A percentile compares a stretch with the other conserved stretches of the same genome.
Conservation (phyloP, 2,888 invertebrate genomes). For the Chrysina gloriosa region DNA sequence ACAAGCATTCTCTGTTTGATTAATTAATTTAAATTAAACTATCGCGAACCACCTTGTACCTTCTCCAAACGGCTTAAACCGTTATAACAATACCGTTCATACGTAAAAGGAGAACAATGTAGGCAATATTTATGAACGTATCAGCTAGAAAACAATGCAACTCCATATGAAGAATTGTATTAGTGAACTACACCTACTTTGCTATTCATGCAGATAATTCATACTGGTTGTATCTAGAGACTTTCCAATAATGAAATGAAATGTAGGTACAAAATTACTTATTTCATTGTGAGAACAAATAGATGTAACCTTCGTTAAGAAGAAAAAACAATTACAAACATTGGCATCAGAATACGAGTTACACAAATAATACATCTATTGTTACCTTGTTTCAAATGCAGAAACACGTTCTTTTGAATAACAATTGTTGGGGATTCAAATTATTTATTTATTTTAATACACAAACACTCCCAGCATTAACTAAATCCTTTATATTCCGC, state of each 20-base stretch:
- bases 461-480: too few species aligned
- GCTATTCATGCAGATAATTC: slow-evolving; percentile 24
- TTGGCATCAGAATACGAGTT: slow-evolving; percentile 25
- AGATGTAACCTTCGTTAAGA: background rate
- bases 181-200: slow-evolving; percentile 29
- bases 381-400: slow-evolving; percentile 1
- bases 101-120: slow-evolving; percentile 4
- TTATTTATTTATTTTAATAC: slow-evolving; percentile 24
- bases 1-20: too few species aligned
- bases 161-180: slow-evolving; percentile 10
- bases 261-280: background rate
- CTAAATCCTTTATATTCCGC: too few species aligned
- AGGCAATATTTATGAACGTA: background rate
- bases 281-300: slow-evolving; percentile 27
- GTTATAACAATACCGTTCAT: background rate
- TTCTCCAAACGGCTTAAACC: background rate
- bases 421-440: slow-evolving; percentile 1
- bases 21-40: too few species aligned
- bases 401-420: slow-evolving; percentile 9
- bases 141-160: slow-evolving; percentile 8
- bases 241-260: background rate
- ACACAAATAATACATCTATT: slow-evolving; percentile 32
- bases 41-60: too few species aligned
- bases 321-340: background rate
- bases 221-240: slow-evolving; percentile 15